phyloP scores from a whole-genome alignment of 2,113 vertebrate genomes.

The Ammodytes dubius region DNA sequence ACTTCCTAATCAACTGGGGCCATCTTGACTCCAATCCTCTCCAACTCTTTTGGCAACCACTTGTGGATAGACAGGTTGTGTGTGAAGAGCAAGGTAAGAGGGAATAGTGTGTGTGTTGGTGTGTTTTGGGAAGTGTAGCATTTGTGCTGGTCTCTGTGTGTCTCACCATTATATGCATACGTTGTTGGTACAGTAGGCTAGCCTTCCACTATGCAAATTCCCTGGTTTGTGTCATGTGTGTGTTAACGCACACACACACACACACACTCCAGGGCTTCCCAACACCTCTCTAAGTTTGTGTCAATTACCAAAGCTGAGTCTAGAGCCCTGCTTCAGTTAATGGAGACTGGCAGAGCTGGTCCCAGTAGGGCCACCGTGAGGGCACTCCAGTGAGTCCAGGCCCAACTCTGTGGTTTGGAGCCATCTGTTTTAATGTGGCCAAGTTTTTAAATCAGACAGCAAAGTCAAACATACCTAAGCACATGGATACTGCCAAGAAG shows the following conservation, averaged over 20 bases:
- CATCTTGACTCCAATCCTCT: slow-evolving; percentile 74
- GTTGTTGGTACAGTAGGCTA: too few relatives aligned
- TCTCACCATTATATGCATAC: neutral
- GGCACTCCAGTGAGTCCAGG: slow-evolving; percentile 47
- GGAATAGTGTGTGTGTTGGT: slow-evolving; percentile 21
- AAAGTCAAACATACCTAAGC: slow-evolving; percentile 18
- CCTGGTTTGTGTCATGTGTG: neutral
- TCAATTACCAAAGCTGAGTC: slow-evolving; percentile 34
- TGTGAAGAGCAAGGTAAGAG: slow-evolving; percentile 43
- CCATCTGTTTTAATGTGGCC: slow-evolving; percentile 45
- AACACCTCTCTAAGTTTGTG: slow-evolving; percentile 15
- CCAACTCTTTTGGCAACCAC: slow-evolving; percentile 55
- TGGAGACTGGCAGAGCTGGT: slow-evolving; percentile 47
- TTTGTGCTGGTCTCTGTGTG: neutral
- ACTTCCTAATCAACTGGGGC: slow-evolving; percentile 72
- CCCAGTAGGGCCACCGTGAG: slow-evolving; percentile 33
- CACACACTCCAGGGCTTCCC: slow-evolving; percentile 7
- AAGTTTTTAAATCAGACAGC: slow-evolving; percentile 38
- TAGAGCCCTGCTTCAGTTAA: slow-evolving; percentile 41
- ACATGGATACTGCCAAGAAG: neutral
- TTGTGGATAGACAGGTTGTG: slow-evolving; percentile 61
- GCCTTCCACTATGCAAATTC: neutral
- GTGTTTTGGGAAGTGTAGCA: slow-evolving; percentile 12
- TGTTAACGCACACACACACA: slow-evolving; percentile 3
- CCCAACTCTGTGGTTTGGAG: slow-evolving; percentile 7